A percentile compares a stretch with the other conserved stretches of the same genome.
Conservation (phyloP, 2,888 invertebrate species). For the Amaurobius ferox region DNA sequence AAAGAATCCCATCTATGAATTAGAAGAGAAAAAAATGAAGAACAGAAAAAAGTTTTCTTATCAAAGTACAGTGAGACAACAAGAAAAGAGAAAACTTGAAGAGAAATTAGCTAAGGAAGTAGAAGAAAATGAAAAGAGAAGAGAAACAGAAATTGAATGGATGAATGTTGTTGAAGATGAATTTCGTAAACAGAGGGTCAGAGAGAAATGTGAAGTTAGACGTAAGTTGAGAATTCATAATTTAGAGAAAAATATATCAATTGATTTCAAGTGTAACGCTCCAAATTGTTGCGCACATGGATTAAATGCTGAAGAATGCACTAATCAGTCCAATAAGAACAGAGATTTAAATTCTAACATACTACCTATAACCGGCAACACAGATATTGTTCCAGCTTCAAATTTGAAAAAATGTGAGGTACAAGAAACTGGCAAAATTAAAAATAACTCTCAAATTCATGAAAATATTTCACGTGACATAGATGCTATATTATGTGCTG, state of each 20-base stretch:
- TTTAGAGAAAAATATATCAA: too few species aligned
- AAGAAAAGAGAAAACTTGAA: constrained; percentile 85
- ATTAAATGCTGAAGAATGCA: not conserved
- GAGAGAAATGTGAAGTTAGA: constrained; percentile 76
- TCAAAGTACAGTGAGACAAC: constrained; percentile 89
- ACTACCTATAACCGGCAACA: too few species aligned
- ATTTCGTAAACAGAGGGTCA: constrained; percentile 88
- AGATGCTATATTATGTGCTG: too few species aligned
- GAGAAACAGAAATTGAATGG: constrained; percentile 87
- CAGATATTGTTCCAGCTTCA: too few species aligned
- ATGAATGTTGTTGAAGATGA: constrained; percentile 90
- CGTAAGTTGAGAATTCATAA: constrained; percentile 46
- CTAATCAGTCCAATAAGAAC: too few species aligned
- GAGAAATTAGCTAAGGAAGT: constrained; percentile 87
- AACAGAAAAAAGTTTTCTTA: constrained; percentile 85
- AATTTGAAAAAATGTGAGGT: not conserved
- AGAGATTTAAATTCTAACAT: too few species aligned
- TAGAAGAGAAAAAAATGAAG: constrained; percentile 33
- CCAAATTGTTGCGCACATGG: too few species aligned
- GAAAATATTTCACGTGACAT: too few species aligned
- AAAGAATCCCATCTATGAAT: constrained; percentile 18
- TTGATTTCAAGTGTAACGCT: too few species aligned
- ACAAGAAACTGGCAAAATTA: too few species aligned
- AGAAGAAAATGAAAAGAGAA: constrained; percentile 83
- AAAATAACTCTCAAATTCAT: too few species aligned